Conservation (phyloP, 2,888 invertebrate species). For the Listrodromus nycthemerus region DNA sequence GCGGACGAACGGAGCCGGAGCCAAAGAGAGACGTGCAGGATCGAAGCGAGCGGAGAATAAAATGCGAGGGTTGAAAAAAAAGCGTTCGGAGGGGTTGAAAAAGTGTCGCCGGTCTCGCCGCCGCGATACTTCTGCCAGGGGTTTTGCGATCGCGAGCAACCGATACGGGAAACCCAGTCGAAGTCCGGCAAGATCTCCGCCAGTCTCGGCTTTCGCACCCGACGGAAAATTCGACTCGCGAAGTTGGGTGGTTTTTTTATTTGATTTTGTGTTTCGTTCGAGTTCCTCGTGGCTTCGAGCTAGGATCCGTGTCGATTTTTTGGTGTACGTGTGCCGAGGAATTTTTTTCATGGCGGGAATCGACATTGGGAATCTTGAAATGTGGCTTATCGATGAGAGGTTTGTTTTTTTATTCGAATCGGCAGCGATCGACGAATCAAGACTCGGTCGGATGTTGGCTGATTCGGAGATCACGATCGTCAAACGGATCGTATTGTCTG, state of each 20-base stretch:
- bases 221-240: not conserved
- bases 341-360: not conserved
- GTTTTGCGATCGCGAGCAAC: constrained; percentile 21
- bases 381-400: not conserved
- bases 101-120: not conserved
- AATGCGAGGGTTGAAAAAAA: constrained; percentile 25
- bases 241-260: not conserved
- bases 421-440: too few relatives aligned
- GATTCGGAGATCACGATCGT: too few relatives aligned
- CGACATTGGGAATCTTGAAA: not conserved
- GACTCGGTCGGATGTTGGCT: too few relatives aligned
- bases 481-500: too few relatives aligned
- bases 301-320: not conserved
- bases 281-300: not conserved
- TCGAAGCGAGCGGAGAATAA: constrained; percentile 7
- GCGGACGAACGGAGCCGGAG: not conserved
- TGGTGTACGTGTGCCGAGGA: not conserved
- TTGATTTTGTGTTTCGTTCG: not conserved
- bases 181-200: constrained; percentile 30
- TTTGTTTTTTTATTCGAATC: too few relatives aligned
- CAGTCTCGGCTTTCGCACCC: not conserved
- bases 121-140: constrained; percentile 34
- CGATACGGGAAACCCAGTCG: constrained; percentile 53
- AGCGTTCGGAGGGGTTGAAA: constrained; percentile 36
- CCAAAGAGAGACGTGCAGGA: constrained; percentile 2